Evolutionary conservation across 2,797 vertebrate species (phyloP).

Genomic region (Brachymystax lenok): DNA sequence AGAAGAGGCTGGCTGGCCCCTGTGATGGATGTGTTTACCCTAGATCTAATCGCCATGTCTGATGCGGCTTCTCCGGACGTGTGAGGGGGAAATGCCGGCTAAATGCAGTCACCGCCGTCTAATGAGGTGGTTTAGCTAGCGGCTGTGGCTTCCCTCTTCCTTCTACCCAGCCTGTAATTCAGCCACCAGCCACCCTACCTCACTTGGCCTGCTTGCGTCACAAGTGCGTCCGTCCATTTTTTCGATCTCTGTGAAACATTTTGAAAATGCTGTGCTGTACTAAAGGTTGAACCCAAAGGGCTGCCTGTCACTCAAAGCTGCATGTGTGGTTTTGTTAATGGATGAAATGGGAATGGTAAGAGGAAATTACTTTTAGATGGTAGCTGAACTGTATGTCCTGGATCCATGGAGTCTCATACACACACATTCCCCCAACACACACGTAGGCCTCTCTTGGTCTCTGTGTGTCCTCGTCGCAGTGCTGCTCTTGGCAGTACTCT

Average conservation of each 20-base stretch:
- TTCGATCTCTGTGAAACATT: constrained; percentile 50
- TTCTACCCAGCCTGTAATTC: constrained; percentile 72
- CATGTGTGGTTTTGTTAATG: neutral
- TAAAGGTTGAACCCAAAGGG: constrained; percentile 44
- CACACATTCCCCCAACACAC: neutral
- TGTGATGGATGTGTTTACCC: constrained; percentile 65
- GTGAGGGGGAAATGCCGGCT: constrained; percentile 70
- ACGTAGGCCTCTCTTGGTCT: constrained; percentile 30
- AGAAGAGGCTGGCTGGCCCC: constrained; percentile 22
- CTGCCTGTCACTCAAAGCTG: constrained; percentile 61
- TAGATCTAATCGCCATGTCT: constrained; percentile 70
- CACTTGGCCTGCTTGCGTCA: constrained; percentile 75
- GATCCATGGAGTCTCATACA: neutral
- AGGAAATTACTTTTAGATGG: constrained; percentile 41
- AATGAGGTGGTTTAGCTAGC: constrained; percentile 66
- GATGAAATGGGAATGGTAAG: constrained; percentile 6
- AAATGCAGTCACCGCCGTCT: constrained; percentile 71
- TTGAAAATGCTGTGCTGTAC: constrained; percentile 41
- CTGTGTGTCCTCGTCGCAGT: constrained; percentile 54
- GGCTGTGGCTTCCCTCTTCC: constrained; percentile 28
- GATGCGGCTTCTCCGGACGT: constrained; percentile 69
- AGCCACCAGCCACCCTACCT: constrained; percentile 65
- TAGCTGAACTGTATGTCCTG: constrained; percentile 31
- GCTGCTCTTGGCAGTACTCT: constrained; percentile 63
- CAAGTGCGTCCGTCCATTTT: constrained; percentile 63